Conservation (phyloP, 2,888 invertebrate species). For the Tolmerus cingulatus region DNA sequence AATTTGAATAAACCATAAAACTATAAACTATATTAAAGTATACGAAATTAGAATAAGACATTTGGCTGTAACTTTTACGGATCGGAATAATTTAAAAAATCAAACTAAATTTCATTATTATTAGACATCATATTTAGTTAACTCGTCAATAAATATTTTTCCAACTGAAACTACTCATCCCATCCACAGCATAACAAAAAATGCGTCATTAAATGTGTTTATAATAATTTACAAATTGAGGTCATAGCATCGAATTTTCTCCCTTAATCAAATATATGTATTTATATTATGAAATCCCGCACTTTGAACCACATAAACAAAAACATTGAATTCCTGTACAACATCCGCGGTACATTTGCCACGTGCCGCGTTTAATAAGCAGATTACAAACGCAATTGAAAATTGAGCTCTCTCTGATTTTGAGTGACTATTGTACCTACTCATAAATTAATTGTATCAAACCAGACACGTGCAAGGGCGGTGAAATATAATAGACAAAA, state of each 20-base stretch:
- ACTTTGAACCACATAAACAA: neutral
- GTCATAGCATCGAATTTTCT: neutral
- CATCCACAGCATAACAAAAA: too few relatives aligned
- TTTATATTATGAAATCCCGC: neutral
- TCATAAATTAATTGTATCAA: neutral
- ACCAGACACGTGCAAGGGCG: neutral
- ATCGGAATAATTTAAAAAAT: too few relatives aligned
- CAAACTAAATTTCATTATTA: too few relatives aligned
- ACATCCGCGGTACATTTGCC: neutral
- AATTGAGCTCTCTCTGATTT: neutral
- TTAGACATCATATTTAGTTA: too few relatives aligned
- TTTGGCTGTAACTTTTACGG: too few relatives aligned
- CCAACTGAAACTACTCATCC: too few relatives aligned
- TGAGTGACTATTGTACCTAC: neutral
- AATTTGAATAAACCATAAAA: too few relatives aligned
- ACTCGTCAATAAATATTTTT: too few relatives aligned
- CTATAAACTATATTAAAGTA: too few relatives aligned
- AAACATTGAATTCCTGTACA: neutral
- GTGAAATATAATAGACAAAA: neutral
- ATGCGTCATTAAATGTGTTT: too few relatives aligned
- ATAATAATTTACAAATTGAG: neutral
- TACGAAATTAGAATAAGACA: too few relatives aligned
- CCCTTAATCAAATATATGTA: neutral
- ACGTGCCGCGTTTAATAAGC: neutral
- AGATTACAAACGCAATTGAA: neutral